Conservation (phyloP, 2,113 vertebrate genomes). For the Athene cunicularia region DNA sequence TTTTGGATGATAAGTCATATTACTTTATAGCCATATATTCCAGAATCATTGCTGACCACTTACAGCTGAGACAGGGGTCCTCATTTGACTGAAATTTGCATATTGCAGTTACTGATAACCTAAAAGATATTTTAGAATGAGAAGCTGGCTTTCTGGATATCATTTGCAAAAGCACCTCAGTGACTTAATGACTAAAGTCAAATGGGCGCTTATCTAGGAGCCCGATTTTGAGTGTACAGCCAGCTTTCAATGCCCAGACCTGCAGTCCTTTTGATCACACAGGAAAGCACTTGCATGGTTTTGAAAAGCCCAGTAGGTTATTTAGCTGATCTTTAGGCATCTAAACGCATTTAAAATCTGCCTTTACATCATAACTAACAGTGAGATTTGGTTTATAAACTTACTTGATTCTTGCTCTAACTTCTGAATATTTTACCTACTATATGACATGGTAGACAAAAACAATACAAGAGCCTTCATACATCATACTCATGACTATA, state of each 20-base stretch:
- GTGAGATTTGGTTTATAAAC: not conserved
- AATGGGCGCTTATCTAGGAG: not conserved
- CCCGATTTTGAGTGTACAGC: not conserved
- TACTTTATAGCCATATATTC: not conserved
- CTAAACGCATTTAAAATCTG: not conserved
- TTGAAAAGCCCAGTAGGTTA: not conserved
- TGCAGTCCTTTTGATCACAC: not conserved
- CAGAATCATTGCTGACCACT: not conserved
- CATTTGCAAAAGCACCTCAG: not conserved
- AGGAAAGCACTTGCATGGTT: not conserved
- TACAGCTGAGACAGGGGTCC: not conserved
- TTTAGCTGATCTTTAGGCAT: not conserved
- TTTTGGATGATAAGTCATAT: not conserved
- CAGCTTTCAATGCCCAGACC: not conserved
- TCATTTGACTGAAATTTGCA: not conserved
- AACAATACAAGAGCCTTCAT: not conserved
- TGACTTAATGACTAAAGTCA: not conserved
- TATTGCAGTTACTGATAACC: not conserved
- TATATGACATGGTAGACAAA: not conserved
- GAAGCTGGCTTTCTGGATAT: not conserved
- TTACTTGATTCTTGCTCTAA: not conserved
- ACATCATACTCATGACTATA: not conserved
- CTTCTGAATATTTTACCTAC: not conserved
- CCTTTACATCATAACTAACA: not conserved
- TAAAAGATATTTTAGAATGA: not conserved